Evolutionary conservation across 2,113 vertebrate genomes (phyloP).

Genomic region (Paraplagusia blochii): DNA sequence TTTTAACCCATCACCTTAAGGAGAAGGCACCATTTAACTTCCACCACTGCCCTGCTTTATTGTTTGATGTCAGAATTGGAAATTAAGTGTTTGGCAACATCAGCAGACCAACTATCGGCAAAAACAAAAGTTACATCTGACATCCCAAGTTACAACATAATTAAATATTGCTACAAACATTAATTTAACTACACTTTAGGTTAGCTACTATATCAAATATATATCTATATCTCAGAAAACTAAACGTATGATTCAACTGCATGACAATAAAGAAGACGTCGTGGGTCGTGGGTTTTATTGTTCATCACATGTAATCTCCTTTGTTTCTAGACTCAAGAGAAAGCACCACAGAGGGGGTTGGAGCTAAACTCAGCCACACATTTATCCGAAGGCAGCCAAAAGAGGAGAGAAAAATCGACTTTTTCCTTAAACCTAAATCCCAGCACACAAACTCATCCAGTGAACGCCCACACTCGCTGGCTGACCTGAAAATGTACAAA

Average conservation of each 20-base stretch:
- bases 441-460: constrained; percentile 65
- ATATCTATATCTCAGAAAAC: too few relatives aligned
- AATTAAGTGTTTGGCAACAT: too few relatives aligned
- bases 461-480: constrained; percentile 82
- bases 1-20: too few relatives aligned
- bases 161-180: too few relatives aligned
- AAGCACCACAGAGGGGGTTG: constrained; percentile 53
- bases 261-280: not conserved
- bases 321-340: constrained; percentile 58
- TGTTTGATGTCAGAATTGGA: too few relatives aligned
- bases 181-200: too few relatives aligned
- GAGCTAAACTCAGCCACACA: constrained; percentile 59
- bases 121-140: too few relatives aligned
- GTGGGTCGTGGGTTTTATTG: not conserved
- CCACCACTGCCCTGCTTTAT: too few relatives aligned
- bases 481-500: constrained; percentile 89
- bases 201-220: too few relatives aligned
- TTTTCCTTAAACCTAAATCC: constrained; percentile 74
- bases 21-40: too few relatives aligned
- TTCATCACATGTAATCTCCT: not conserved
- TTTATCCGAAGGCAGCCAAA: constrained; percentile 70
- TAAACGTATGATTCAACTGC: too few relatives aligned
- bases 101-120: too few relatives aligned
- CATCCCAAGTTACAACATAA: not conserved
- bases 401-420: constrained; percentile 69